A percentile compares a stretch with the other conserved stretches of the same genome.
Evolutionary conservation across 2,113 vertebrate genomes (phyloP).

Genomic region (Monarcha castaneiventris): DNA sequence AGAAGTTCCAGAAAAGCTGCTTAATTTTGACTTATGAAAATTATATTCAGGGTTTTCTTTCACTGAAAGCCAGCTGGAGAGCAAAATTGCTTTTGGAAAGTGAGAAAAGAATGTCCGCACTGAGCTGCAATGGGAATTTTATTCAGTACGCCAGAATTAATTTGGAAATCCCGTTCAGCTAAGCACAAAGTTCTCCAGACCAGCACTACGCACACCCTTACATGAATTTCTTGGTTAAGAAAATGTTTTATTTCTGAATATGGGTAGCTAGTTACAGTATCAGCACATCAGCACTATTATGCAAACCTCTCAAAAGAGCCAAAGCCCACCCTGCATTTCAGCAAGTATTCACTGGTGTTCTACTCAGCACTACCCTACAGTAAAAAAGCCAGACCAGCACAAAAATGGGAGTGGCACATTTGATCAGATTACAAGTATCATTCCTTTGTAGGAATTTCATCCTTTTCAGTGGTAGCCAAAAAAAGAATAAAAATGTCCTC

Average conservation of each 20-base stretch:
- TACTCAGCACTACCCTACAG: neutral
- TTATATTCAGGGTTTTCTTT: neutral
- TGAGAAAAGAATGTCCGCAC: neutral
- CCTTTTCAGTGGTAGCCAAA: neutral
- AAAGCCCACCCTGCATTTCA: neutral
- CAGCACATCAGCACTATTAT: neutral
- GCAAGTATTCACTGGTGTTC: neutral
- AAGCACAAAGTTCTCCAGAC: neutral
- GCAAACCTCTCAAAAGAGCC: neutral
- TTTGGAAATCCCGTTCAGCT: neutral
- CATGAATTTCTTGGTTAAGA: neutral
- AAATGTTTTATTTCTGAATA: neutral
- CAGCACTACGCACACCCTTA: accelerated
- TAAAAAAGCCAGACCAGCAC: neutral
- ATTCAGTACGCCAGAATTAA: neutral
- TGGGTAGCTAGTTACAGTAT: neutral
- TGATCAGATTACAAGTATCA: neutral
- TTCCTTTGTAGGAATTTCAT: conserved; percentile 1
- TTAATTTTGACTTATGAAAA: neutral
- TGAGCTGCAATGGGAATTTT: neutral
- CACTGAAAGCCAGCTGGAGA: neutral
- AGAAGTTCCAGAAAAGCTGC: neutral
- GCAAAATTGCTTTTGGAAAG: neutral
- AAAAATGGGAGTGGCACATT: conserved; percentile 50
- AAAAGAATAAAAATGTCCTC: neutral